A percentile compares a stretch with the other conserved stretches of the same genome.
These are phyloP conservation scores for Morbakka virulenta DNA, from an alignment of 30 jellyfish, hydroid and myxozoan species.

Conservation along the genomic window DNA sequence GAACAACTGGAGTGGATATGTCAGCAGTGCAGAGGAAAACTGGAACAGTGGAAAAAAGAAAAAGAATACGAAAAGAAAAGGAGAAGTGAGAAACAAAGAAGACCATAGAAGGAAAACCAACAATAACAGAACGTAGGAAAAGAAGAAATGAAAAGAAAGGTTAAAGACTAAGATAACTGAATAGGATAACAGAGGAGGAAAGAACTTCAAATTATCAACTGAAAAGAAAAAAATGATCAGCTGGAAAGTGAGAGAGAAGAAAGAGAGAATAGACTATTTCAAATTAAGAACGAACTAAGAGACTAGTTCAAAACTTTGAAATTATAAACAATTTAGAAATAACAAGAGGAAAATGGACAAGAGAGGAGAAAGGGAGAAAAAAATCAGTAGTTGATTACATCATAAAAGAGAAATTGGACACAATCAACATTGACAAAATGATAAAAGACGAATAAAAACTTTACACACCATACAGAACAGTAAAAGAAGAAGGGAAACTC, in stretches of 20 bases:
- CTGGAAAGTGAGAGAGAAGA: conserved; percentile 8
- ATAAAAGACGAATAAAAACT: conserved; percentile 15
- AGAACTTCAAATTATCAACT: background rate
- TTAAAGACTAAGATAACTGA: background rate
- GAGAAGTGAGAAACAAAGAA: no score
- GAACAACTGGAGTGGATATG: conserved; percentile 8
- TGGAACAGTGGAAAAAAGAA: no score
- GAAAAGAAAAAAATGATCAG: background rate
- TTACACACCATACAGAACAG: conserved; percentile 12
- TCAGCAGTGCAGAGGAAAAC: no score
- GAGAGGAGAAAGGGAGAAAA: background rate
- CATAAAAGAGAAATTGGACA: background rate
- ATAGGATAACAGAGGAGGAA: conserved; percentile 2
- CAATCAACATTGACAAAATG: background rate
- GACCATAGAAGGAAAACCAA: background rate
- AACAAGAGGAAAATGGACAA: conserved; percentile 34
- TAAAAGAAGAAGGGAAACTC: background rate
- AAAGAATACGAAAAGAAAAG: no score
- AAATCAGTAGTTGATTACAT: conserved; percentile 25
- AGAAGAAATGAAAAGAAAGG: conserved; percentile 1
- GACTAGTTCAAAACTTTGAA: background rate
- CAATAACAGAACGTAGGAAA: conserved; percentile 5
- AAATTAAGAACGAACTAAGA: background rate
- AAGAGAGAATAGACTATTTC: no score
- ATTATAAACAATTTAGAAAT: background rate